These are phyloP conservation scores for Taxidea taxus DNA, from an alignment of 2,113 vertebrate species.

Conservation along the genomic window DNA sequence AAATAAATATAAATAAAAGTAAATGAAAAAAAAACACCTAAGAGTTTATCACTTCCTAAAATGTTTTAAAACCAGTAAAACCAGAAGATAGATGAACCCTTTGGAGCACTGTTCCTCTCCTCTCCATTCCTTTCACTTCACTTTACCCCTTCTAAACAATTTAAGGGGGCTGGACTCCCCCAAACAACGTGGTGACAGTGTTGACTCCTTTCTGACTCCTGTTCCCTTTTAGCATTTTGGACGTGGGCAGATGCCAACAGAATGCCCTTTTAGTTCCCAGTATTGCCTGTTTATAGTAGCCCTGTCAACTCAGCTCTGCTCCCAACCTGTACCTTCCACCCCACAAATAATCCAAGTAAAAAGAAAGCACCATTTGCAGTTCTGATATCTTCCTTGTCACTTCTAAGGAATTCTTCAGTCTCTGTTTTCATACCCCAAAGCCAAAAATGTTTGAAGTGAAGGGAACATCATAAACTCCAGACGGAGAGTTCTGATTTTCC, in stretches of 20 bases:
- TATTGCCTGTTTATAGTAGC: background rate
- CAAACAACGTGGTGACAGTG: accelerated
- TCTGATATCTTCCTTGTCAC: background rate
- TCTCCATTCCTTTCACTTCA: background rate
- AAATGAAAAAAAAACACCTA: background rate
- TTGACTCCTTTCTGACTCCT: background rate
- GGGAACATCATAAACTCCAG: background rate
- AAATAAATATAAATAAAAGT: background rate
- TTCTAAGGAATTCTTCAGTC: background rate
- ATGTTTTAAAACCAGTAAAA: background rate
- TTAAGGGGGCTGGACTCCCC: background rate
- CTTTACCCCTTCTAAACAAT: background rate
- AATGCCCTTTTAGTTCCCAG: background rate
- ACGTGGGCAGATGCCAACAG: background rate
- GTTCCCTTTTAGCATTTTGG: background rate
- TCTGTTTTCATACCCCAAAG: background rate
- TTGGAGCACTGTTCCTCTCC: background rate
- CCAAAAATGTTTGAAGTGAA: background rate
- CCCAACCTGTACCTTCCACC: background rate
- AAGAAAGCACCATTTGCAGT: background rate
- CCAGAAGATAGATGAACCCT: background rate
- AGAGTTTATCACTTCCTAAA: background rate
- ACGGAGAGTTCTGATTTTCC: background rate
- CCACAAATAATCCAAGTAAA: background rate
- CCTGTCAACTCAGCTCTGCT: background rate